Percentiles rank a stretch among this genome's conserved stretches.
phyloP scores from a whole-genome alignment of 2,797 vertebrate genomes.

The Falco berigora region DNA sequence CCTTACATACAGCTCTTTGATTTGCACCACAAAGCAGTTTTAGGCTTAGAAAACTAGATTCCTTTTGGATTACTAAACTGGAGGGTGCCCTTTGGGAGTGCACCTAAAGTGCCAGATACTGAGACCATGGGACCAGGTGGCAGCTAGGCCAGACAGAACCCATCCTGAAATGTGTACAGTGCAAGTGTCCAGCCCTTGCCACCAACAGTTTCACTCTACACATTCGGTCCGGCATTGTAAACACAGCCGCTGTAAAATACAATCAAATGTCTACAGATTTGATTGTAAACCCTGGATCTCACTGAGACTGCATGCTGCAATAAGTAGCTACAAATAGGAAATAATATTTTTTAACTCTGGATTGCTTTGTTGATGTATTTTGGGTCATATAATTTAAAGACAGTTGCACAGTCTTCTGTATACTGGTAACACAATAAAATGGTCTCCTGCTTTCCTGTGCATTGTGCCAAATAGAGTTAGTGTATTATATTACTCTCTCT shows the following conservation, averaged over 20 bases:
- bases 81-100: background rate
- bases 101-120: background rate
- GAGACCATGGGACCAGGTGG: background rate
- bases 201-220: background rate
- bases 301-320: background rate
- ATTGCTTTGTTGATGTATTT: constrained; percentile 28
- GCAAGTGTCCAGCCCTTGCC: fast-evolving
- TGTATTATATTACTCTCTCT: constrained; percentile 12
- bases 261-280: background rate
- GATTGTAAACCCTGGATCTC: background rate
- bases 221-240: background rate
- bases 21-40: background rate
- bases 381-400: constrained; percentile 27
- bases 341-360: background rate
- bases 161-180: background rate
- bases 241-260: background rate
- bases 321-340: background rate
- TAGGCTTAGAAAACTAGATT: background rate
- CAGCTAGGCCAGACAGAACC: background rate
- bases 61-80: background rate
- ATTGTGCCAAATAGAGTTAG: constrained; percentile 14
- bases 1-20: background rate
- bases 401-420: background rate
- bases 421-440: constrained; percentile 2
- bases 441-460: constrained; percentile 11